These are phyloP conservation scores for Pocota personata DNA, from an alignment of 2,888 invertebrate genomes.

Conservation along the genomic window DNA sequence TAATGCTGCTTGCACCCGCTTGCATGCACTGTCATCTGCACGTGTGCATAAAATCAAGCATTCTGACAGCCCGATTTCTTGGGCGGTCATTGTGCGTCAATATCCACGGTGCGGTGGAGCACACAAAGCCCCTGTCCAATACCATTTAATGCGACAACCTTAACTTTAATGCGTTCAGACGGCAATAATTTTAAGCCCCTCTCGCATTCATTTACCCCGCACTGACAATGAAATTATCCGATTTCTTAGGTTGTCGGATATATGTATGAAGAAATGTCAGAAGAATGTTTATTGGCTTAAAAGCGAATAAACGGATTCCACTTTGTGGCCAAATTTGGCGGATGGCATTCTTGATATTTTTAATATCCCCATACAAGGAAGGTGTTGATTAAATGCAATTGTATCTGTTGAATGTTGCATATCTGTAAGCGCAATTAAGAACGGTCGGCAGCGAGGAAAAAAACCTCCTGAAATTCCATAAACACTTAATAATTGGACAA, in stretches of 20 bases:
- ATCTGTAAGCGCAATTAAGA: conserved; percentile 25
- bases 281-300: conserved; percentile 61
- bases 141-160: conserved; percentile 54
- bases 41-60: conserved; percentile 49
- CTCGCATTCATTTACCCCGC: background rate
- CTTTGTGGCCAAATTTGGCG: conserved; percentile 18
- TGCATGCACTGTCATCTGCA: conserved; percentile 42
- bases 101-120: conserved; percentile 61
- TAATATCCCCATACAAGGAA: conserved; percentile 40
- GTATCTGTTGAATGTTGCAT: conserved; percentile 2
- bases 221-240: conserved; percentile 45
- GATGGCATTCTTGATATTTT: conserved; percentile 29
- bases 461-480: conserved; percentile 52
- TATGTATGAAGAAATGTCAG: background rate
- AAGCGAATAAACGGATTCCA: conserved; percentile 42
- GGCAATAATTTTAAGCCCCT: conserved; percentile 30
- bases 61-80: conserved; percentile 55
- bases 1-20: background rate
- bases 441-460: background rate
- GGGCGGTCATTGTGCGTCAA: conserved; percentile 60
- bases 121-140: conserved; percentile 64
- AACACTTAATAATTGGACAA: conserved; percentile 65
- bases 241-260: background rate
- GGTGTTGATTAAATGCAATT: conserved; percentile 61
- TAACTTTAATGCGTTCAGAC: conserved; percentile 38